A percentile compares a stretch with the other conserved stretches of the same genome.
Evolutionary conservation across 2,113 vertebrate species (phyloP).

Genomic region (Pelecanus crispus): DNA sequence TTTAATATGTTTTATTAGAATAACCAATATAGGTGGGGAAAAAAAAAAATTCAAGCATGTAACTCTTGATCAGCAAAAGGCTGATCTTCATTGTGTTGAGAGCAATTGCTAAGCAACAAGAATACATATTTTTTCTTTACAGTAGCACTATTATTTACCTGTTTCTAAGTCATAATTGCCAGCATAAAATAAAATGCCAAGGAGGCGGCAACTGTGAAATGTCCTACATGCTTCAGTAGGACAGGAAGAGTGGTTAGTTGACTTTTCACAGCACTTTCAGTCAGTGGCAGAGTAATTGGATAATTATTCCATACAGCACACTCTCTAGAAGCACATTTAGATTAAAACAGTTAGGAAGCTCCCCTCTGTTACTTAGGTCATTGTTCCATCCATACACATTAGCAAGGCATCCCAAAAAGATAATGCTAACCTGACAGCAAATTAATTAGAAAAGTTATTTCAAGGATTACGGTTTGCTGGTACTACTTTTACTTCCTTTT

Average conservation of each 20-base stretch:
- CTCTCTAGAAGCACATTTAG: neutral
- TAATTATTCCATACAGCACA: neutral
- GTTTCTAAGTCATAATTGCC: neutral
- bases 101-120: slow-evolving; percentile 43
- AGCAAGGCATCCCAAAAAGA: slow-evolving; percentile 1
- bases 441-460: neutral
- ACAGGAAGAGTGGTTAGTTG: neutral
- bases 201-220: neutral
- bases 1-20: neutral
- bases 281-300: neutral
- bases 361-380: neutral
- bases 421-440: neutral
- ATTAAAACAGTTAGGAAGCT: neutral
- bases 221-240: neutral
- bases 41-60: neutral
- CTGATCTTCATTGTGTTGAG: neutral
- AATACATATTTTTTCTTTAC: neutral
- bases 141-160: neutral
- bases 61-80: neutral
- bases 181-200: neutral
- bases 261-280: neutral
- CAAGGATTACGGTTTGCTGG: neutral
- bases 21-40: neutral
- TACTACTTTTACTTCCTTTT: neutral
- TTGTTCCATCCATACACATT: neutral